phyloP scores from a whole-genome alignment of 2,888 invertebrate species.

The Xestia c-nigrum region DNA sequence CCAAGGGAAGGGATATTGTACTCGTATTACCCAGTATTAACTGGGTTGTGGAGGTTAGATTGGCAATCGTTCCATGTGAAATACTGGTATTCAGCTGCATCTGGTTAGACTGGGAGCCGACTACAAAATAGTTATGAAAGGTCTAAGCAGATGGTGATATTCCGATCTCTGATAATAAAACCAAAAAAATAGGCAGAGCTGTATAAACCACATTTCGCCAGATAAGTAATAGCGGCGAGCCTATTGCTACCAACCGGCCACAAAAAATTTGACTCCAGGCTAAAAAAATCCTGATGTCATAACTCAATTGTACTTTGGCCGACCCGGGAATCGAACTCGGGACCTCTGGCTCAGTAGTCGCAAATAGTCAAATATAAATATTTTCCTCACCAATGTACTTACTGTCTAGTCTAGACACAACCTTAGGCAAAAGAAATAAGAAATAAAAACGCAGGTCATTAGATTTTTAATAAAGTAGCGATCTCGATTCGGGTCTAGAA shows the following conservation, averaged over 20 bases:
- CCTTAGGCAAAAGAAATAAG: constrained; percentile 27
- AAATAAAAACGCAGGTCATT: constrained; percentile 52
- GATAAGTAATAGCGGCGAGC: too few species aligned
- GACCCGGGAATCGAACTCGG: too few species aligned
- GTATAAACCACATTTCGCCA: too few species aligned
- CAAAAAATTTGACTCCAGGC: too few species aligned
- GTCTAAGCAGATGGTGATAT: background rate
- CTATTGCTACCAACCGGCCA: too few species aligned
- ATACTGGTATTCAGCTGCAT: background rate
- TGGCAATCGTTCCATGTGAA: background rate
- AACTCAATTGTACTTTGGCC: too few species aligned
- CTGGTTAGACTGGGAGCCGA: background rate
- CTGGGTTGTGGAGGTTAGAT: background rate
- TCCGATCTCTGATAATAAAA: background rate
- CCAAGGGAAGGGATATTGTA: background rate
- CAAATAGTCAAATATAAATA: background rate
- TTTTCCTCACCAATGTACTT: background rate
- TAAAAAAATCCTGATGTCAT: too few species aligned
- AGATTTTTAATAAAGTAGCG: constrained; percentile 48
- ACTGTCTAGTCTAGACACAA: constrained; percentile 13
- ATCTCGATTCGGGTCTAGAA: constrained; percentile 46
- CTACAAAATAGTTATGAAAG: background rate
- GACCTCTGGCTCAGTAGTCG: too few species aligned
- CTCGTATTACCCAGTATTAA: background rate
- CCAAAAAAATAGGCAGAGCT: background rate